phyloP scores from a whole-genome alignment of 2,888 invertebrate genomes.

The Ariolimax columbianus region DNA sequence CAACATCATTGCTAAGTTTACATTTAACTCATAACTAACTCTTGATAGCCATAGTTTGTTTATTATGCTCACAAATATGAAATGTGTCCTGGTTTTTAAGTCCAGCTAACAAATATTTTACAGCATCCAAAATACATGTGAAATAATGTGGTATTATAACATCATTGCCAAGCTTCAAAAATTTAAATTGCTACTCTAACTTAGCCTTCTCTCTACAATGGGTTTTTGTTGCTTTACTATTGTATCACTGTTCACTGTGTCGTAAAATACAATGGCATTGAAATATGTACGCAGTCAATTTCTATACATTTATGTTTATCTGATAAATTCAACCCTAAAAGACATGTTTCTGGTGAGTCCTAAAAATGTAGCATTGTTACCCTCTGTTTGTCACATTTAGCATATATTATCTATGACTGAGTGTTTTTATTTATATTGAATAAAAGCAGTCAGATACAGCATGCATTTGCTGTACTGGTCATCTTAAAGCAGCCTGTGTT shows the following conservation, averaged over 20 bases:
- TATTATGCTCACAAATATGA: neutral
- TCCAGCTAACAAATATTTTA: neutral
- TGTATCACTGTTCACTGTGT: constrained; percentile 16
- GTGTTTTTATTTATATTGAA: neutral
- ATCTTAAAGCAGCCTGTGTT: neutral
- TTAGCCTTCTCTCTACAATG: neutral
- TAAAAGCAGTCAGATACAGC: neutral
- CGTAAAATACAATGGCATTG: constrained; percentile 14
- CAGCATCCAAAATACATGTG: neutral
- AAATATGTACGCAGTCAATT: constrained; percentile 1
- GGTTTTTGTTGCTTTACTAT: constrained; percentile 6
- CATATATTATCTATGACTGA: neutral
- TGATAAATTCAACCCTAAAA: neutral
- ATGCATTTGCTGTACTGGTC: constrained; percentile 29
- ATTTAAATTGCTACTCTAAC: neutral
- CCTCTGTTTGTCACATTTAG: neutral
- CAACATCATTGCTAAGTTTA: too few relatives aligned
- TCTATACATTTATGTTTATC: neutral
- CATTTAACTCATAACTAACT: neutral
- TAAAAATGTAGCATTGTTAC: neutral
- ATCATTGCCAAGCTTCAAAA: neutral
- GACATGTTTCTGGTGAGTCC: neutral
- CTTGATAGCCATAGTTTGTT: neutral
- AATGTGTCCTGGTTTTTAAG: neutral
- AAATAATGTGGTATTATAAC: neutral